phyloP scores from a whole-genome alignment of 1,140 invertebrate genomes.

The Planococcus citri region DNA sequence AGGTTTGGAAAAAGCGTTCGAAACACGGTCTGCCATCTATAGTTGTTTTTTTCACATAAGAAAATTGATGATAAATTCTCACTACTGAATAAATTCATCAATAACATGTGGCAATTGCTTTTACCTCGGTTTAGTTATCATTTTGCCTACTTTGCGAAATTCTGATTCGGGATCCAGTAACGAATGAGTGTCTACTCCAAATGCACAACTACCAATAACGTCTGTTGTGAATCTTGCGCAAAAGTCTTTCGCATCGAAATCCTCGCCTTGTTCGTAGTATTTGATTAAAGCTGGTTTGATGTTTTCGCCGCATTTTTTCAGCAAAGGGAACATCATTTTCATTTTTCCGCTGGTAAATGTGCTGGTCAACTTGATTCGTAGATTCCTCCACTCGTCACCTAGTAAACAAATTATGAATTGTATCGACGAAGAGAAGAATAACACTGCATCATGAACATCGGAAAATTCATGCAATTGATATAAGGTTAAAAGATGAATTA shows the following conservation, averaged over 20 bases:
- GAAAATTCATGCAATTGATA: too few relatives aligned
- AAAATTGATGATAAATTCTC: too few relatives aligned
- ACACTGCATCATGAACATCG: too few relatives aligned
- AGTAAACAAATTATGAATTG: too few relatives aligned
- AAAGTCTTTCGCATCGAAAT: constrained; percentile 23
- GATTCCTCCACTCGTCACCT: constrained; percentile 32
- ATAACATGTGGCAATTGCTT: too few relatives aligned
- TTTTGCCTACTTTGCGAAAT: constrained; percentile 34
- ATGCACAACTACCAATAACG: constrained; percentile 28
- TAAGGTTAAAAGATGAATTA: too few relatives aligned
- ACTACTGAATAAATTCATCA: too few relatives aligned
- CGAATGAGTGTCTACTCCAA: constrained; percentile 28
- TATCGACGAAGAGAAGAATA: too few relatives aligned
- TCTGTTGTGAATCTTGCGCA: constrained; percentile 25
- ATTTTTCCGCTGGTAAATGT: constrained; percentile 37
- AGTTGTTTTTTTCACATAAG: too few relatives aligned
- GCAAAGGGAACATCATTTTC: constrained; percentile 39
- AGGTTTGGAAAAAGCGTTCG: background rate
- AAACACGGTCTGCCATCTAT: background rate
- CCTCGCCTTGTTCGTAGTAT: background rate
- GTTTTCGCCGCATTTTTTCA: constrained; percentile 33
- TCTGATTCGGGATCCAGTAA: constrained; percentile 39
- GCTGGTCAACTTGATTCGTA: constrained; percentile 35
- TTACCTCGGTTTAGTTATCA: constrained; percentile 25
- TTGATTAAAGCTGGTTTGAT: background rate